phyloP scores from a whole-genome alignment of 2,113 vertebrate species.

The Platysternon megacephalum region DNA sequence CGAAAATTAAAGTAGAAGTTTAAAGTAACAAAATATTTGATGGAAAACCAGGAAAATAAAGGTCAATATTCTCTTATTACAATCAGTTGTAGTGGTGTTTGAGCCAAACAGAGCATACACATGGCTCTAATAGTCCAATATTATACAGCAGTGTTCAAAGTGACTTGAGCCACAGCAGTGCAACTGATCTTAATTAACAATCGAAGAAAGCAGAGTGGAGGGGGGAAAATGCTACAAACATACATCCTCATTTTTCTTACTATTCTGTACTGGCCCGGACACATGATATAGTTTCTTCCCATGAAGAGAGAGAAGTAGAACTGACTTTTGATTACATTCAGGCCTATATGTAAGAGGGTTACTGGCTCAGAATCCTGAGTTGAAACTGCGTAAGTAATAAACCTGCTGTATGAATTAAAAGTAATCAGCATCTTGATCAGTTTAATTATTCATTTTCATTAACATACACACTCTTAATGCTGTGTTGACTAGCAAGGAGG shows the following conservation, averaged over 20 bases:
- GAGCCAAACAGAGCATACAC: background rate
- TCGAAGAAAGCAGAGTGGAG: background rate
- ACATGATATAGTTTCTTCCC: background rate
- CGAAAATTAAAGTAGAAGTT: background rate
- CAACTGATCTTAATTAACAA: background rate
- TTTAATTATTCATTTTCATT: background rate
- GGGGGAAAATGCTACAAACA: no score
- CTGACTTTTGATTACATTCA: background rate
- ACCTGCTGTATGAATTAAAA: background rate
- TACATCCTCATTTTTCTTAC: no score
- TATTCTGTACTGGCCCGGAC: background rate
- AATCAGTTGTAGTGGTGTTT: background rate
- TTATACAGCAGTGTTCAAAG: accelerated
- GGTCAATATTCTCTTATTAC: background rate
- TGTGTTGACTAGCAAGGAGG: background rate
- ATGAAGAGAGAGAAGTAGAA: background rate
- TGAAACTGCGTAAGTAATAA: background rate
- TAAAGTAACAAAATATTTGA: background rate
- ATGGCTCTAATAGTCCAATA: background rate
- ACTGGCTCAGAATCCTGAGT: background rate
- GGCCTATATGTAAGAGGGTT: background rate
- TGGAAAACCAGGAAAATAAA: background rate
- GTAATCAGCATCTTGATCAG: background rate
- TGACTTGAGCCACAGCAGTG: background rate
- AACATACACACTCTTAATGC: background rate